phyloP scores from a whole-genome alignment of 2,888 invertebrate species.

The Catocala sponsa region DNA sequence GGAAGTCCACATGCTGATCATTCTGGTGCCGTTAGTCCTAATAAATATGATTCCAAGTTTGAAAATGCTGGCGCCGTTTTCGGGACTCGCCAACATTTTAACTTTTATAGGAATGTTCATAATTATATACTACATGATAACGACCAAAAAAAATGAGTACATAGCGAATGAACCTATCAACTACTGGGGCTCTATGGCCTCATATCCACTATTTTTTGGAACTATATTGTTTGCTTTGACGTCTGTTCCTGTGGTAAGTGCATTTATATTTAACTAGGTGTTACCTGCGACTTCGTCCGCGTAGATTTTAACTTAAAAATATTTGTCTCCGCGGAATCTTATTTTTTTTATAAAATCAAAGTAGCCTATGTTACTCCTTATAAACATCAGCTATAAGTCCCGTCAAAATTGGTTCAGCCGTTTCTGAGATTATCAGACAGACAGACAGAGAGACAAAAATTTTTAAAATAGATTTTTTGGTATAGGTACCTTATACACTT shows the following conservation, averaged over 20 bases:
- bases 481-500: too few species aligned
- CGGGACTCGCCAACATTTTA: constrained; percentile 93
- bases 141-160: constrained; percentile 22
- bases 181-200: constrained; percentile 75
- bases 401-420: too few species aligned
- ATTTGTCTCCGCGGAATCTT: too few species aligned
- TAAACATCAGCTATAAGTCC: too few species aligned
- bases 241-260: constrained; percentile 92
- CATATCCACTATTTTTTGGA: constrained; percentile 89
- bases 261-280: neutral
- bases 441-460: too few species aligned
- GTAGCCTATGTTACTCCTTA: too few species aligned
- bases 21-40: constrained; percentile 90
- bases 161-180: constrained; percentile 77
- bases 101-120: constrained; percentile 93
- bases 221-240: constrained; percentile 97
- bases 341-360: too few species aligned
- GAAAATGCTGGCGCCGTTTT: constrained; percentile 94
- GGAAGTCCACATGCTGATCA: constrained; percentile 90
- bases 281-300: too few species aligned
- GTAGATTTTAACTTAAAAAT: too few species aligned
- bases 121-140: constrained; percentile 90
- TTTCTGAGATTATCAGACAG: too few species aligned
- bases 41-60: constrained; percentile 93
- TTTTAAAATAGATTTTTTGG: too few species aligned